phyloP scores from a whole-genome alignment of 1,140 invertebrate species.

The Myzus persicae region DNA sequence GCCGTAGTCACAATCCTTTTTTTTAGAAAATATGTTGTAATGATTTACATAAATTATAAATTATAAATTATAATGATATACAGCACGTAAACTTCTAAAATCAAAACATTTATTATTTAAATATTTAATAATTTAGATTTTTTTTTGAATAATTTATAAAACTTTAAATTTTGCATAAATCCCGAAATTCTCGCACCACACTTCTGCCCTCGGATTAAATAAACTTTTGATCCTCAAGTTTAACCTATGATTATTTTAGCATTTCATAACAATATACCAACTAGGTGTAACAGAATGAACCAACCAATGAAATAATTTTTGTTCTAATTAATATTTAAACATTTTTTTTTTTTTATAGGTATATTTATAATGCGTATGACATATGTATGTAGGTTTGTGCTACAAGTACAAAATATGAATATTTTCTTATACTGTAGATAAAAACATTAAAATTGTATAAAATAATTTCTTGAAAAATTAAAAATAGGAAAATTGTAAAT shows the following conservation, averaged over 20 bases:
- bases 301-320: too few species aligned
- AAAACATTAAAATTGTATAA: too few species aligned
- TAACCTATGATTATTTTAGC: neutral
- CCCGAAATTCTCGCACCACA: neutral
- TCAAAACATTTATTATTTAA: neutral
- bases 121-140: neutral
- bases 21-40: neutral
- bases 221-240: neutral
- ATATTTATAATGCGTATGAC: too few species aligned
- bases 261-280: neutral
- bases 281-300: too few species aligned
- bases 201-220: neutral
- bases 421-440: too few species aligned
- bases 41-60: slow-evolving; percentile 6
- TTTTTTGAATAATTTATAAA: slow-evolving; percentile 11
- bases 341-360: too few species aligned
- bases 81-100: neutral
- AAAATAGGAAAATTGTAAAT: too few species aligned
- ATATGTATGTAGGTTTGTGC: too few species aligned
- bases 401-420: too few species aligned
- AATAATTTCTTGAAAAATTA: too few species aligned
- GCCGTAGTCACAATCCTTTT: neutral
- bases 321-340: too few species aligned
- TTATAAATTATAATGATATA: neutral
- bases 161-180: neutral